Conservation (phyloP, 2,888 invertebrate genomes). For the Macaria notata region DNA sequence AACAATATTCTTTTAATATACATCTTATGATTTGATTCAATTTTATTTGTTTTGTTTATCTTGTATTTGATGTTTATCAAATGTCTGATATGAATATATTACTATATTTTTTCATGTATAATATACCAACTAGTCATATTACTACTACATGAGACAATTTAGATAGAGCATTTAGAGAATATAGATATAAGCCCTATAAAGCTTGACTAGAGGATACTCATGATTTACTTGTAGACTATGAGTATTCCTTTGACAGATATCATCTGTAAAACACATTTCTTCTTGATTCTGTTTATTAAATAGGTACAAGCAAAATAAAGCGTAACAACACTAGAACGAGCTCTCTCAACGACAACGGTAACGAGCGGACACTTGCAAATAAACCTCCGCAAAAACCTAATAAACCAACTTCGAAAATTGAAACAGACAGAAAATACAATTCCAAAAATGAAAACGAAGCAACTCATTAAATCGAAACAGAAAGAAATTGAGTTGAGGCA, state of each 20-base stretch:
- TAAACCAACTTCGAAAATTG: constrained; percentile 41
- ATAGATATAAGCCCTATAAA: no score
- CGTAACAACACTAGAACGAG: constrained; percentile 8
- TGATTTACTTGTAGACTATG: no score
- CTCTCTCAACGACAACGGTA: constrained; percentile 47
- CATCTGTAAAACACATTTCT: no score
- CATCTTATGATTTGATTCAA: background rate
- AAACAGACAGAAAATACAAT: constrained; percentile 30
- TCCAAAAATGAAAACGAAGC: constrained; percentile 22
- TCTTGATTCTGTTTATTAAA: no score
- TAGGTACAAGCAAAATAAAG: constrained; percentile 11
- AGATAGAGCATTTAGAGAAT: no score
- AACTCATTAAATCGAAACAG: constrained; percentile 11
- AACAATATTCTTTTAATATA: constrained; percentile 38
- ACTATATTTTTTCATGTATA: no score
- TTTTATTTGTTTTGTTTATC: constrained; percentile 1
- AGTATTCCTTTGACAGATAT: no score
- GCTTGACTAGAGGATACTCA: no score
- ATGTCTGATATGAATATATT: no score
- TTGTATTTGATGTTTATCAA: no score
- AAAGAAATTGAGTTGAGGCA: constrained; percentile 10
- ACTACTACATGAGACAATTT: no score
- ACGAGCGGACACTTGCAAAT: constrained; percentile 49
- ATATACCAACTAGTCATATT: no score
- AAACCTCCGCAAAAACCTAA: constrained; percentile 47